Evolutionary conservation across 2,888 invertebrate genomes (phyloP), one percentile per base, ranked within the genome.

Genomic region (Cheilosia vulpina): DNA sequence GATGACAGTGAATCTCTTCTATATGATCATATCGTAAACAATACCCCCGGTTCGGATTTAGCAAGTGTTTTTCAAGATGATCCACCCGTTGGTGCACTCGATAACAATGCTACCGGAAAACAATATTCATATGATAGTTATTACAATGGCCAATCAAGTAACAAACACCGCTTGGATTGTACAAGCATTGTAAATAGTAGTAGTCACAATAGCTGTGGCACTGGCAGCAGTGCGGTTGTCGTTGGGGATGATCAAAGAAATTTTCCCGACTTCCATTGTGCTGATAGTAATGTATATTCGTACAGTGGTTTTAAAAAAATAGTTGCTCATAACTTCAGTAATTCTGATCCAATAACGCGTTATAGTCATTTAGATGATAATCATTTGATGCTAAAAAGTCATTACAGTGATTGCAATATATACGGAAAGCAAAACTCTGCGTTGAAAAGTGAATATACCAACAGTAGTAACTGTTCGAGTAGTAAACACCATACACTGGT

Each of bases 321-420:
- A 87, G 88, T 89, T 72, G 89, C 89, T 60, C 89, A 90, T 68
- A 90, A 89, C 81, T 88, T 90, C 62, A 90, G 90, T 84, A 88
- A 89, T 83, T 89, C 91, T 81, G 90, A 88, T 87, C 90, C 89
- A 80, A 89, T 88, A 88, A 88, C 88, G 58, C 88, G 88, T 43
- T 89, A 87, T 80, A 89, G 88, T 85, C 89, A 87, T 75, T 87
- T 88, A 77, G 89, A 88, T 78, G 88, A 87, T 77, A 87, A 71
- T 72, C 87, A 88, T 62, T 85, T 89, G 15, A 87, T 90, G 72
- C 88, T 91, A 31, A 91, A 91, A 77, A 90, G 89, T 45, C 92
- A 92, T 87, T 92, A 91, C 85, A 92, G 92, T 87, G 92, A 92
- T 87, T 90, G 90, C 65, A 90, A 90, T 87, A 90, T 90, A 62